These are phyloP conservation scores for Conus betulinus DNA, from an alignment of 1,140 invertebrate genomes.

Conservation along the genomic window DNA sequence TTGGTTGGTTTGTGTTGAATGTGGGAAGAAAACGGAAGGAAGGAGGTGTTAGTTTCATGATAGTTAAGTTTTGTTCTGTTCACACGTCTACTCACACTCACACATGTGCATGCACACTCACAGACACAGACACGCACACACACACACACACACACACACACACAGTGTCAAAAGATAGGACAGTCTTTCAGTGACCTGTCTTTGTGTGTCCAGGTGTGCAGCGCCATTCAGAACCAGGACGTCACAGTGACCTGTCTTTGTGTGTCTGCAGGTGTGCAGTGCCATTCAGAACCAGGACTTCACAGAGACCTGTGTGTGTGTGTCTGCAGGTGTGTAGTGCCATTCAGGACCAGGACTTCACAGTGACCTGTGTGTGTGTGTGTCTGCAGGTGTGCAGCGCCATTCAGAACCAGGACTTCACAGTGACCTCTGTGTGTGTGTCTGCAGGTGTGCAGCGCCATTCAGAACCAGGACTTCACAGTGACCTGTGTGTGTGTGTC, in stretches of 20 bases:
- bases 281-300: conserved; percentile 99
- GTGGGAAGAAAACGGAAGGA: too few species aligned
- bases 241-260: conserved; percentile 80
- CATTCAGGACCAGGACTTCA: conserved; percentile 99
- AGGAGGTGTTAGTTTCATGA: too few species aligned
- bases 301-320: conserved; percentile 79
- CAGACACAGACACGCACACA: too few species aligned
- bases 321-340: conserved; percentile 89
- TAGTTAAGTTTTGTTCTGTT: too few species aligned
- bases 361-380: conserved; percentile 65
- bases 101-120: too few species aligned
- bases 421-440: conserved; percentile 64
- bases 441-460: conserved; percentile 90
- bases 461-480: conserved; percentile 99
- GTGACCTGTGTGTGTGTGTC: conserved; percentile 72
- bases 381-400: conserved; percentile 90
- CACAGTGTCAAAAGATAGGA: too few species aligned
- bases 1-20: too few species aligned
- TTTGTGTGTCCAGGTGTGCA: conserved; percentile 84
- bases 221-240: conserved; percentile 99
- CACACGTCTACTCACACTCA: too few species aligned
- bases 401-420: conserved; percentile 99
- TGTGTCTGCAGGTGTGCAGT: conserved; percentile 86
- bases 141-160: too few species aligned
- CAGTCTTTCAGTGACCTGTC: conserved; percentile 76